Percentiles rank a stretch among this genome's conserved stretches.
These are phyloP conservation scores for Saxicola maurus DNA, from an alignment of 2,797 vertebrate genomes.

Conservation along the genomic window DNA sequence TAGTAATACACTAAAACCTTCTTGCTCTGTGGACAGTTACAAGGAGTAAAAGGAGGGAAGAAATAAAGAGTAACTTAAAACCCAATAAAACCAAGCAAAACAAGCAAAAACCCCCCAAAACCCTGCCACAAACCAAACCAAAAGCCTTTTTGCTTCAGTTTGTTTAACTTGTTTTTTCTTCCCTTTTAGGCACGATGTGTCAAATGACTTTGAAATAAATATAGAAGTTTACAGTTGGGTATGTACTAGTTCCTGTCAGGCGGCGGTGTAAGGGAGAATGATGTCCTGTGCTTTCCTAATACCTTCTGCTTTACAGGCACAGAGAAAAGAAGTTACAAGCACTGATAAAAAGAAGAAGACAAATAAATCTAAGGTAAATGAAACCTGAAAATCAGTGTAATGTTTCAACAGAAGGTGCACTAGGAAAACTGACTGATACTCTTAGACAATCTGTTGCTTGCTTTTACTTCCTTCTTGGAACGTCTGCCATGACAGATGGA, in stretches of 20 bases:
- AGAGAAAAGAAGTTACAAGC: constrained; percentile 77
- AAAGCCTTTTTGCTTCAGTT: not conserved
- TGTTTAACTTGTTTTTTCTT: not conserved
- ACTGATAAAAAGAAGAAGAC: constrained; percentile 90
- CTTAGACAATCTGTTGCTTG: not conserved
- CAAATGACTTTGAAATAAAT: constrained; percentile 88
- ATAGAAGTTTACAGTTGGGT: constrained; percentile 92
- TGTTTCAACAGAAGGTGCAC: not conserved
- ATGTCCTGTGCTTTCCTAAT: not conserved
- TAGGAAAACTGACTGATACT: not conserved
- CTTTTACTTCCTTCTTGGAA: not conserved
- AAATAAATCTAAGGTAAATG: constrained; percentile 88
- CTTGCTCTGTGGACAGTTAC: not conserved
- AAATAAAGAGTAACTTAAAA: not conserved
- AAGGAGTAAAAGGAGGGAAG: not conserved
- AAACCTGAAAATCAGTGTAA: not conserved
- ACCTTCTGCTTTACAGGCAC: constrained; percentile 73
- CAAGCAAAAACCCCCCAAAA: not conserved
- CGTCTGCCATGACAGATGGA: not conserved
- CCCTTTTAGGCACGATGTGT: constrained; percentile 81
- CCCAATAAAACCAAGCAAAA: not conserved
- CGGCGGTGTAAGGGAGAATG: not conserved
- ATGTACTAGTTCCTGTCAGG: constrained; percentile 60
- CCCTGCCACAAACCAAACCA: not conserved
- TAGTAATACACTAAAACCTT: not conserved